phyloP scores from a whole-genome alignment of 2,797 vertebrate species.

The Iguana delicatissima region DNA sequence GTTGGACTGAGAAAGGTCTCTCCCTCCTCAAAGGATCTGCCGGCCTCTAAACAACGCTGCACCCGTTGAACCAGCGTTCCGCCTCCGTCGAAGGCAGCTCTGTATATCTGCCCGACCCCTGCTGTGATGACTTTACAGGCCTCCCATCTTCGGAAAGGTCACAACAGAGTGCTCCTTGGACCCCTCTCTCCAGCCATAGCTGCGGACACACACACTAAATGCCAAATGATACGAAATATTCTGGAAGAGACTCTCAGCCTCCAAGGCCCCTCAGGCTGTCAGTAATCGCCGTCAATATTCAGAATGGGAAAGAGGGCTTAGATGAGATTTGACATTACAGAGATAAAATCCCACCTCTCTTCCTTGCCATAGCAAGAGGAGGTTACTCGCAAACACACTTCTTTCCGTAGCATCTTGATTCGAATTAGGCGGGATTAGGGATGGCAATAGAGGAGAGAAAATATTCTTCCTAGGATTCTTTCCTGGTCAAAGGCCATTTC shows the following conservation, averaged over 20 bases:
- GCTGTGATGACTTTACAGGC: not conserved
- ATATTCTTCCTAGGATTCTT: too few species aligned
- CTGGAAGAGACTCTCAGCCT: not conserved
- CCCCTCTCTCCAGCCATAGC: too few species aligned
- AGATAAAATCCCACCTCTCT: not conserved
- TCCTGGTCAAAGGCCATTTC: too few species aligned
- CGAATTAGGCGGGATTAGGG: too few species aligned
- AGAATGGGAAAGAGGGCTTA: not conserved
- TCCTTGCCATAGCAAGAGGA: slow-evolving; percentile 24
- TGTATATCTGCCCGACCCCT: not conserved
- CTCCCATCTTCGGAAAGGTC: not conserved
- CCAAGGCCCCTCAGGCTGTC: slow-evolving; percentile 13
- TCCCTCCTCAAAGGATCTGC: too few species aligned
- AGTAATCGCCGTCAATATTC: slow-evolving; percentile 42
- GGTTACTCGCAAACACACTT: not conserved
- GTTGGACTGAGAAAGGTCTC: too few species aligned
- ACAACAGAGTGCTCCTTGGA: not conserved
- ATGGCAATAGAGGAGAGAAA: too few species aligned
- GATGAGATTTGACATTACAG: slow-evolving; percentile 32
- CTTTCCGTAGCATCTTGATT: too few species aligned
- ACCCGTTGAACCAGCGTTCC: not conserved
- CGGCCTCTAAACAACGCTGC: too few species aligned
- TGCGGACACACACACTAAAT: not conserved
- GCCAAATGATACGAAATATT: slow-evolving; percentile 7
- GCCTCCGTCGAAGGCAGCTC: not conserved